Evolutionary conservation across 2,113 vertebrate species (phyloP).

Genomic region (Bubo bubo): DNA sequence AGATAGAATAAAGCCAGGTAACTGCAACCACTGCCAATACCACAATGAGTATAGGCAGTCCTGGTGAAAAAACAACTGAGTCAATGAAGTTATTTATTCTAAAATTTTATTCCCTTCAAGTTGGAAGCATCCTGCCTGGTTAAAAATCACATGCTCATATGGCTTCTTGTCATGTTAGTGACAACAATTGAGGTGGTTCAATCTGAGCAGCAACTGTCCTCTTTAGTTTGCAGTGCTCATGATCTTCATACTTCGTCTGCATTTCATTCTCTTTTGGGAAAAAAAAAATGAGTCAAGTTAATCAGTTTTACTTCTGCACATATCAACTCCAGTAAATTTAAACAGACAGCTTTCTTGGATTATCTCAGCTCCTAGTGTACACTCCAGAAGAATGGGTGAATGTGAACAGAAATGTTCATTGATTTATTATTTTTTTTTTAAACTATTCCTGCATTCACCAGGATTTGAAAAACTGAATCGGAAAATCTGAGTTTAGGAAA

Average conservation of each 20-base stretch:
- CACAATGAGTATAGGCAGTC: background rate
- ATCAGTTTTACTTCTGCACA: background rate
- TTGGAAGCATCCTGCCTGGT: background rate
- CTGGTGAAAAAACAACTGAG: background rate
- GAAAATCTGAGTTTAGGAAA: background rate
- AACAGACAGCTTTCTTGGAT: background rate
- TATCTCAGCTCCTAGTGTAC: background rate
- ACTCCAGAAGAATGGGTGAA: background rate
- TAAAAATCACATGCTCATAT: background rate
- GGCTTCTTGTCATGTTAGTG: background rate
- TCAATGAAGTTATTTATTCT: background rate
- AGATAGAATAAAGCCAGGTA: background rate
- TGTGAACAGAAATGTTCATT: background rate
- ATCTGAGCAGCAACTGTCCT: background rate
- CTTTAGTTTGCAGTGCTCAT: background rate
- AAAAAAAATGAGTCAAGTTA: background rate
- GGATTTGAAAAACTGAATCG: background rate
- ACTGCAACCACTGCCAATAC: fast-evolving
- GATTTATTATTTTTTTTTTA: background rate
- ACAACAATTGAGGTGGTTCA: background rate
- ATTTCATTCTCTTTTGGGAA: background rate
- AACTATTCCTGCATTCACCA: background rate
- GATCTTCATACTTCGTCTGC: background rate
- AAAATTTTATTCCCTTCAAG: background rate
- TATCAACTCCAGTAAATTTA: background rate